A percentile compares a stretch with the other conserved stretches of the same genome.
Conservation (phyloP, 2,888 invertebrate genomes). For the Acleris cristana region DNA sequence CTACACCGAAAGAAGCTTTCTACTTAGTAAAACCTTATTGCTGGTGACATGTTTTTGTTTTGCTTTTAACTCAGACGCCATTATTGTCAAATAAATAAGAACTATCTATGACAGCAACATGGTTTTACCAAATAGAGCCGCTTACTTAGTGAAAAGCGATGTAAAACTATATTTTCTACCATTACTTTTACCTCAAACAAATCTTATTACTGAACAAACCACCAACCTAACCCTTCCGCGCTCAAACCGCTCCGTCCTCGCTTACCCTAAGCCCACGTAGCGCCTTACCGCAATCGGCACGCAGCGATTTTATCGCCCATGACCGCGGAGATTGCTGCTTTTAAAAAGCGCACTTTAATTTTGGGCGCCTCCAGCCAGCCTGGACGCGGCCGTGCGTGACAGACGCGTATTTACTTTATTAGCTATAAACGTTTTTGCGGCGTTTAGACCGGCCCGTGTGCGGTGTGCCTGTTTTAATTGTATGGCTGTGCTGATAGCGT, state of each 20-base stretch:
- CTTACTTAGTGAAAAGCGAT: no score
- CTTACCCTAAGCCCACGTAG: conserved; percentile 46
- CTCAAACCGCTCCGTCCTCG: conserved; percentile 19
- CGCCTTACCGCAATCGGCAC: conserved; percentile 71
- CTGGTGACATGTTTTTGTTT: no score
- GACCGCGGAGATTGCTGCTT: conserved; percentile 74
- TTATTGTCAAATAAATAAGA: no score
- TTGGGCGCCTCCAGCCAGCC: conserved; percentile 63
- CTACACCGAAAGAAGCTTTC: no score
- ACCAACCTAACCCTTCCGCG: background rate
- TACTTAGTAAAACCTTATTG: no score
- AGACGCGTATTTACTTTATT: conserved; percentile 77
- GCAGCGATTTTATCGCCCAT: conserved; percentile 79
- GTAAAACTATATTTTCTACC: no score
- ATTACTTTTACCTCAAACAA: no score
- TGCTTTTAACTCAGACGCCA: no score
- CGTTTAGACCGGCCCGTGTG: conserved; percentile 45
- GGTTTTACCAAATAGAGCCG: no score
- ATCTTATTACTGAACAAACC: background rate
- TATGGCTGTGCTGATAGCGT: conserved; percentile 1
- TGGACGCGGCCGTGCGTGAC: conserved; percentile 71
- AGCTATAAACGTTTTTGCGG: conserved; percentile 67
- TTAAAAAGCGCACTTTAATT: conserved; percentile 81
- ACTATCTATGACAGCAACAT: no score
- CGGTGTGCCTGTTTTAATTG: conserved; percentile 19